These are phyloP conservation scores for Cyprinodon diabolis DNA, from an alignment of 2,797 vertebrate genomes.

Conservation along the genomic window DNA sequence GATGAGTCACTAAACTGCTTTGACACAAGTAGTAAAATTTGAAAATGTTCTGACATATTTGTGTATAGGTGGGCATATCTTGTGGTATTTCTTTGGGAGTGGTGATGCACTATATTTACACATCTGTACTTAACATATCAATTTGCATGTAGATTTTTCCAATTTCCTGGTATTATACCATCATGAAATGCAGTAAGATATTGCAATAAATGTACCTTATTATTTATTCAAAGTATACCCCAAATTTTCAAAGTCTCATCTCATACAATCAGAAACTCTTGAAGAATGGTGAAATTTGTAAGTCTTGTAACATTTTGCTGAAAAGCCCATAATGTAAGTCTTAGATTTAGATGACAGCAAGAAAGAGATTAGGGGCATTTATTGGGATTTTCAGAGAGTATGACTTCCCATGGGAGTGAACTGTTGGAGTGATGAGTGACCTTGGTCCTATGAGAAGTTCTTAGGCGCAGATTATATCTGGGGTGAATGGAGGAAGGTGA, in stretches of 20 bases:
- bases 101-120: neutral
- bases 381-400: slow-evolving; percentile 60
- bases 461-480: slow-evolving; percentile 61
- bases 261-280: neutral
- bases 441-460: slow-evolving; percentile 64
- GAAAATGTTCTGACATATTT: neutral
- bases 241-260: neutral
- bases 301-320: neutral
- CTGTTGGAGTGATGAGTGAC: slow-evolving; percentile 67
- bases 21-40: neutral
- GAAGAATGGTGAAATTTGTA: neutral
- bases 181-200: neutral
- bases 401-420: slow-evolving; percentile 66
- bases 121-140: neutral
- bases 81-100: neutral
- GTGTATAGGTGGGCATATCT: neutral
- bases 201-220: neutral
- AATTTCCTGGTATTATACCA: neutral
- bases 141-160: neutral
- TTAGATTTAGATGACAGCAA: slow-evolving; percentile 15
- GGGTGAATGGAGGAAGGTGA: slow-evolving; percentile 60
- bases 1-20: neutral
- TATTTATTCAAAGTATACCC: neutral
- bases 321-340: slow-evolving; percentile 2
- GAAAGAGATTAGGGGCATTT: slow-evolving; percentile 33